Percentiles rank a stretch among this genome's conserved stretches.
These are phyloP conservation scores for Onychorhynchus coronatus DNA, from an alignment of 2,113 vertebrate genomes.

Conservation along the genomic window DNA sequence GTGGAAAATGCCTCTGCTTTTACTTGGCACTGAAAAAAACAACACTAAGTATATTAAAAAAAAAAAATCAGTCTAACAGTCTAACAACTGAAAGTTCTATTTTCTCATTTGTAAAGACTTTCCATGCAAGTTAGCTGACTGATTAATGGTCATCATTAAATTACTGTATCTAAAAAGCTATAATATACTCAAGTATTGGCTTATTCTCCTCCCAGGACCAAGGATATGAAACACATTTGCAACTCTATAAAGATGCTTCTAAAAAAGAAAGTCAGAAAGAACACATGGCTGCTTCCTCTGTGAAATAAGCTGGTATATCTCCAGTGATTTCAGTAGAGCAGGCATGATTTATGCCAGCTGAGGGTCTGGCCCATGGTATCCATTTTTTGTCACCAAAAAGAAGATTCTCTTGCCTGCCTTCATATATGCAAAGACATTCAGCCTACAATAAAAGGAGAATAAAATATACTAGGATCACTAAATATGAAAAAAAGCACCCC, in stretches of 20 bases:
- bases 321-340: background rate
- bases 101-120: slow-evolving; percentile 42
- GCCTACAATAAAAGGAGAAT: background rate
- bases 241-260: slow-evolving; percentile 30
- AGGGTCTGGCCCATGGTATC: background rate
- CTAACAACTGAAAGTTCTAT: background rate
- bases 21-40: slow-evolving; percentile 10
- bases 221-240: slow-evolving; percentile 56
- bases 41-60: background rate
- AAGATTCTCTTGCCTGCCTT: background rate
- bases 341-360: background rate
- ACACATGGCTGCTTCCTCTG: background rate
- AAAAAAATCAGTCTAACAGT: background rate
- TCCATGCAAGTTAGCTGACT: background rate
- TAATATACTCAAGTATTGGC: background rate
- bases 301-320: background rate
- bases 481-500: background rate
- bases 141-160: slow-evolving; percentile 5
- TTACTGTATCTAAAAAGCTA: slow-evolving; percentile 26
- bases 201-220: slow-evolving; percentile 13
- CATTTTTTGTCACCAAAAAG: slow-evolving; percentile 16
- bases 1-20: slow-evolving; percentile 33
- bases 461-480: slow-evolving; percentile 18
- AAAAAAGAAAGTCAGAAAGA: slow-evolving; percentile 5
- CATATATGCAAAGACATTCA: background rate